Evolutionary conservation across 2,113 vertebrate species (phyloP).

Genomic region (Carassius carassius): DNA sequence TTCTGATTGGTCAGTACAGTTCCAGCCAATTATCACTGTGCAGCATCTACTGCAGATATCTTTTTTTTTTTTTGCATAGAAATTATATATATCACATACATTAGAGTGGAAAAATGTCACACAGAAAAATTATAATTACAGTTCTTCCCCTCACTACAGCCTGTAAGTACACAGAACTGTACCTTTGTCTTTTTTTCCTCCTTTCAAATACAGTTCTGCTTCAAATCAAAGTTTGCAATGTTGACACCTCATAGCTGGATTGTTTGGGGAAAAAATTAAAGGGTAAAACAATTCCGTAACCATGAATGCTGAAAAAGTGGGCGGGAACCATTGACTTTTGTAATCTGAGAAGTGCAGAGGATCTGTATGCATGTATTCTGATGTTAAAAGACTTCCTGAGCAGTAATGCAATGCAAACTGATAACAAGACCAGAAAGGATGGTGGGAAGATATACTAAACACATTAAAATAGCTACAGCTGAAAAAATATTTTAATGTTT

Average conservation of each 20-base stretch:
- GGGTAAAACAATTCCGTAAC: neutral
- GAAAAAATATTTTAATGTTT: neutral
- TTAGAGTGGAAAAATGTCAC: too few relatives aligned
- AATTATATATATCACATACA: too few relatives aligned
- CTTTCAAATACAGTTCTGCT: too few relatives aligned
- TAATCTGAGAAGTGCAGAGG: neutral
- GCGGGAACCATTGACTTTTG: neutral
- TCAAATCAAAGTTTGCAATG: too few relatives aligned
- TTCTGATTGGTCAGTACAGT: neutral
- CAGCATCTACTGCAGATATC: too few relatives aligned
- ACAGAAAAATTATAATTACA: too few relatives aligned
- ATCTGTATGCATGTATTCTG: neutral
- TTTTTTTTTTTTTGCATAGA: too few relatives aligned
- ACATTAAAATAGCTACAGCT: neutral
- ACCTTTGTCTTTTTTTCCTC: too few relatives aligned
- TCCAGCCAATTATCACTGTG: neutral
- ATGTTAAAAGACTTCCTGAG: neutral
- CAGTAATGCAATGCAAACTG: neutral
- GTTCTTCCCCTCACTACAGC: too few relatives aligned
- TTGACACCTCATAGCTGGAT: too few relatives aligned
- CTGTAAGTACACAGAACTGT: too few relatives aligned
- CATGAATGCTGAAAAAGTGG: neutral
- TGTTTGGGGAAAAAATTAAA: too few relatives aligned
- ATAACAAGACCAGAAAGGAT: neutral
- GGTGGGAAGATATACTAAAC: neutral